Evolutionary conservation across 2,888 invertebrate genomes (phyloP).

Genomic region (Miltochrista miniata): DNA sequence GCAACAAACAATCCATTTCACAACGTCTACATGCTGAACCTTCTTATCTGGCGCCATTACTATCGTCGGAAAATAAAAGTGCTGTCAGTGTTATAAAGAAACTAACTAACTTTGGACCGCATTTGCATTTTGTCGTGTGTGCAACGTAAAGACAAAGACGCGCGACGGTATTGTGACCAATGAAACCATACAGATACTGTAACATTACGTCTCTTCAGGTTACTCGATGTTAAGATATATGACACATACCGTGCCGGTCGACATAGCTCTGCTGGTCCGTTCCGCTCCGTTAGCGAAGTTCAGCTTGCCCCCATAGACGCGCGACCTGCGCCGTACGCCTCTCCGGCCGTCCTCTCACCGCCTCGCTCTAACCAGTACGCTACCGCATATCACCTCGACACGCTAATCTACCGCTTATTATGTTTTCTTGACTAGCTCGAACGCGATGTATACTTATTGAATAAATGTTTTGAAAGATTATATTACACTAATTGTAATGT

Average conservation of each 20-base stretch:
- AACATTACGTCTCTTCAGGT: too few relatives aligned
- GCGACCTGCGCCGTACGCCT: background rate
- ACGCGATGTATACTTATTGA: conserved; percentile 19
- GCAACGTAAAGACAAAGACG: too few relatives aligned
- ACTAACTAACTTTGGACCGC: too few relatives aligned
- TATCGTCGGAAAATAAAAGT: too few relatives aligned
- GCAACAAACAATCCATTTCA: too few relatives aligned
- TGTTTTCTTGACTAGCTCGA: conserved; percentile 51
- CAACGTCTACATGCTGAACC: too few relatives aligned
- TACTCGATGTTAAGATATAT: too few relatives aligned
- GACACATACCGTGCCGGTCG: background rate
- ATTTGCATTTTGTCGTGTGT: too few relatives aligned
- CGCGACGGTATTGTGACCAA: too few relatives aligned
- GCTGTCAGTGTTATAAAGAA: too few relatives aligned
- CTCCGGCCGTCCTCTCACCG: conserved; percentile 35
- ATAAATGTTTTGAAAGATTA: conserved; percentile 17
- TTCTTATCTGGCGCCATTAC: too few relatives aligned
- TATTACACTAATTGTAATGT: conserved; percentile 17
- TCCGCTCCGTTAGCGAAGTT: conserved; percentile 7
- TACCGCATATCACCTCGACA: conserved; percentile 57
- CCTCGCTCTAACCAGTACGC: conserved; percentile 61
- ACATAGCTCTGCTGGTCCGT: conserved; percentile 1
- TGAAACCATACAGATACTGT: too few relatives aligned
- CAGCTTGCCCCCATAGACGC: background rate
- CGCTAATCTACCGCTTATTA: conserved; percentile 48